Conservation (phyloP, 2,888 invertebrate genomes). For the Dicyrtomina minuta region DNA sequence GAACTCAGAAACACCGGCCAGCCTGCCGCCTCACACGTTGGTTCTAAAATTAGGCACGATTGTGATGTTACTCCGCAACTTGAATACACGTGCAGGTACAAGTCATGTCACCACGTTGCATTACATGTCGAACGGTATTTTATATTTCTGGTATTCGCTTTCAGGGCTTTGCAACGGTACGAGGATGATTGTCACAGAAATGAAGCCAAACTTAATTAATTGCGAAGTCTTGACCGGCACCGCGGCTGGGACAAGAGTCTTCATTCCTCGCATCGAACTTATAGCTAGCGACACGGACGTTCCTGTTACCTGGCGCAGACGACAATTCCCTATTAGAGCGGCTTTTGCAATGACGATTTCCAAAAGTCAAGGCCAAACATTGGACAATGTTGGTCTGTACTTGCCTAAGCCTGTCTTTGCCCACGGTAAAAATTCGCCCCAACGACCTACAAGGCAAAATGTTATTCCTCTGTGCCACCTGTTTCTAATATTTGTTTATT, state of each 20-base stretch:
- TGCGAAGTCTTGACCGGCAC: constrained; percentile 19
- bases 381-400: constrained; percentile 36
- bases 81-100: constrained; percentile 44
- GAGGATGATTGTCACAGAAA: constrained; percentile 8
- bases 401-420: constrained; percentile 34
- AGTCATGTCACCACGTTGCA: constrained; percentile 41
- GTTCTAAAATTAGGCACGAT: too few species aligned
- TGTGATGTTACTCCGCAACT: constrained; percentile 26
- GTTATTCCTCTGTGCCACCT: too few species aligned
- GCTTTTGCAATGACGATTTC: constrained; percentile 40
- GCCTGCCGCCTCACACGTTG: background rate
- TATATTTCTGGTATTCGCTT: too few species aligned
- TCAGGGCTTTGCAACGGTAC: constrained; percentile 34
- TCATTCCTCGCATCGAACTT: too few species aligned
- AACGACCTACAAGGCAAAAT: too few species aligned
- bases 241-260: too few species aligned
- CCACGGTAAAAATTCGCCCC: too few species aligned
- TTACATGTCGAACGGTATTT: background rate
- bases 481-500: too few species aligned
- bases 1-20: too few species aligned
- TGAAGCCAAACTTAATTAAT: constrained; percentile 5
- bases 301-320: constrained; percentile 30
- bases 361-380: too few species aligned
- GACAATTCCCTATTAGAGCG: constrained; percentile 44
- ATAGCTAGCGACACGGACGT: constrained; percentile 24